These are phyloP conservation scores for Tenthredo amoena DNA, from an alignment of 2,888 invertebrate species.

Conservation along the genomic window DNA sequence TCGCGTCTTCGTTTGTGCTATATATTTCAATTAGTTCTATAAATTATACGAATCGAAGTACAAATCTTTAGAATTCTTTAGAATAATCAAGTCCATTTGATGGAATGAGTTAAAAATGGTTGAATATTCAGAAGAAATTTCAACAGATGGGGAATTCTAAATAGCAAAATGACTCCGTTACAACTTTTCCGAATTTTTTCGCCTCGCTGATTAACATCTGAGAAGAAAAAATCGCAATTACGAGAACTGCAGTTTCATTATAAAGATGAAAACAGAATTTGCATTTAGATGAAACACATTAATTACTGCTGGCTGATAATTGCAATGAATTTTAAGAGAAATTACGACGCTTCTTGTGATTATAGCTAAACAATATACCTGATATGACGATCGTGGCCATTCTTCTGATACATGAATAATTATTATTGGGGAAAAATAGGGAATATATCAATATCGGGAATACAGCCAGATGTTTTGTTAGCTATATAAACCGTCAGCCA, in stretches of 20 bases:
- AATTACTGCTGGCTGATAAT: not conserved
- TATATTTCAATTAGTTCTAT: no score
- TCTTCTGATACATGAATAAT: no score
- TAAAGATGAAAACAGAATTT: not conserved
- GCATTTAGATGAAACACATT: not conserved
- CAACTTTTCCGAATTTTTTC: not conserved
- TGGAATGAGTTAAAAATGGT: no score
- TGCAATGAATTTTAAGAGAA: not conserved
- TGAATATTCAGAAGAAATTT: not conserved
- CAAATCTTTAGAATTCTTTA: no score
- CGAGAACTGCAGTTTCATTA: not conserved
- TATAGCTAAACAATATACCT: not conserved
- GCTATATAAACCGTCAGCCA: slow-evolving; percentile 18
- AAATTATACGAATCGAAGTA: no score
- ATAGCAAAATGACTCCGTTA: not conserved
- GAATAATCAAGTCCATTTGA: no score
- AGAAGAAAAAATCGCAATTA: not conserved
- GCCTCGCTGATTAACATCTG: not conserved
- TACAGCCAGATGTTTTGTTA: not conserved
- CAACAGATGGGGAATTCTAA: not conserved
- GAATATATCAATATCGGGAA: no score
- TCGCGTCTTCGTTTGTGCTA: no score
- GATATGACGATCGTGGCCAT: no score
- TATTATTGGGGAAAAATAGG: no score
- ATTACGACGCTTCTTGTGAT: not conserved